Evolutionary conservation across 2,888 invertebrate species (phyloP), one percentile per base, ranked within the genome.

Genomic region (Baronia brevicornis): DNA sequence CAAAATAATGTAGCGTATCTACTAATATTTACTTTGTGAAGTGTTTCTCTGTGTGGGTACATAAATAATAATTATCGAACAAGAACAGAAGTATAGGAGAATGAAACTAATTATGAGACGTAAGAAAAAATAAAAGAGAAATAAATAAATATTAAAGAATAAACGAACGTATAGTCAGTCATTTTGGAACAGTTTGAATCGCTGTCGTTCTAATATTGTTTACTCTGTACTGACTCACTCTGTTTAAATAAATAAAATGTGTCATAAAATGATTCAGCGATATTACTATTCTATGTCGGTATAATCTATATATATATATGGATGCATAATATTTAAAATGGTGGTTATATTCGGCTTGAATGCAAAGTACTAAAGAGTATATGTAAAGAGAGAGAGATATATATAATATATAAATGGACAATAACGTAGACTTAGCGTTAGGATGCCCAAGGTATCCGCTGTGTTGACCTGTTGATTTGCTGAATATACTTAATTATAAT

Each of bases 41-140:
- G 84, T 84, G 84, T 84, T 84, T 79, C 84, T 84, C 84, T 84
- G 84, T 84, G 78, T 79, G 75, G 75, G 79, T 78, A 64, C 63
- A 61, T 65, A 78, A 71, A 60, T 59, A 50, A 53, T 48, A 62
- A 64, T 60, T 57, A 53, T 66, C 46, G 64, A 66, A 73, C 51
- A 53, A 65, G 51, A 79, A 80, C 66, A 60, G 68, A 79, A 79
- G 71, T 61, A 75, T 61, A 71, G 73, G 74, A 79, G 65, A 73
- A 49, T 51, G 49, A 52, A 58, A 55, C 47, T 52, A 57, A 66
- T 54, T 57, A 38, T 48, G 57, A 58, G 54, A 57, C 54, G 55
- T 56, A 54, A 55, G 46, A 61, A 51, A 60, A 54, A 44, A 52
- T 55, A 52, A 49, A 50, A 55, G 60, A 51, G 33, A 54, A 61